A percentile compares a stretch with the other conserved stretches of the same genome.
These are phyloP conservation scores for Poeciliopsis occidentalis DNA, from an alignment of 2,113 vertebrate species.

Conservation along the genomic window DNA sequence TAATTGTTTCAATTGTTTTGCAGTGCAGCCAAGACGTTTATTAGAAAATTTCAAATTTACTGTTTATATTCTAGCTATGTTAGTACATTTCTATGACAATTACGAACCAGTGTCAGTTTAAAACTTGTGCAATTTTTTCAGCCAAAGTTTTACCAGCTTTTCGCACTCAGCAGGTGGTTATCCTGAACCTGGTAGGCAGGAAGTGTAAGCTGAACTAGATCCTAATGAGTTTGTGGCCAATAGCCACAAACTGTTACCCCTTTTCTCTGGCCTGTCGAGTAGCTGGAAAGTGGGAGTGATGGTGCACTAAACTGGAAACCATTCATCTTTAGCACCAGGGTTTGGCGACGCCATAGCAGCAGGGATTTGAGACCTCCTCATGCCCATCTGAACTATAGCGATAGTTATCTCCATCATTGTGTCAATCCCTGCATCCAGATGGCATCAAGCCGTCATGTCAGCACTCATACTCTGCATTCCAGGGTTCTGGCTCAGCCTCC, in stretches of 20 bases:
- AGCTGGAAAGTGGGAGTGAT: conserved; percentile 59
- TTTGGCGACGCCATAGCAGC: conserved; percentile 65
- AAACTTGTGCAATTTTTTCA: too few relatives aligned
- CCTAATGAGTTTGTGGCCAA: conserved; percentile 58
- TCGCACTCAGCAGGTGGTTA: conserved; percentile 54
- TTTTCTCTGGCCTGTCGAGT: conserved; percentile 39
- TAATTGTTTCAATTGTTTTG: background rate
- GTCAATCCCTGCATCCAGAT: conserved; percentile 75
- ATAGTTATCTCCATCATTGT: conserved; percentile 58
- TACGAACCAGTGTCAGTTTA: background rate
- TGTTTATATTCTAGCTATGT: background rate
- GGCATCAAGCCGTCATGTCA: conserved; percentile 75
- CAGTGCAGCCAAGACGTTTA: background rate
- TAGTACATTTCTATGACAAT: background rate
- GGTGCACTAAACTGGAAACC: conserved; percentile 58
- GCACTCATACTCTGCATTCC: conserved; percentile 61
- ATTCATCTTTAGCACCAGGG: conserved; percentile 65
- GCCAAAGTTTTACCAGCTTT: conserved; percentile 40
- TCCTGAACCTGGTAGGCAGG: conserved; percentile 64
- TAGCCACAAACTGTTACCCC: conserved; percentile 42
- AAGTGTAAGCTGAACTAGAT: conserved; percentile 54
- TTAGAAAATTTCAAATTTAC: background rate
- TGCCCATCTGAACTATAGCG: conserved; percentile 57
- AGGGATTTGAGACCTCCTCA: conserved; percentile 59
- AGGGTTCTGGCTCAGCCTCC: conserved; percentile 67